Conservation (phyloP, 2,113 vertebrate genomes). For the Corydoras maculifer region DNA sequence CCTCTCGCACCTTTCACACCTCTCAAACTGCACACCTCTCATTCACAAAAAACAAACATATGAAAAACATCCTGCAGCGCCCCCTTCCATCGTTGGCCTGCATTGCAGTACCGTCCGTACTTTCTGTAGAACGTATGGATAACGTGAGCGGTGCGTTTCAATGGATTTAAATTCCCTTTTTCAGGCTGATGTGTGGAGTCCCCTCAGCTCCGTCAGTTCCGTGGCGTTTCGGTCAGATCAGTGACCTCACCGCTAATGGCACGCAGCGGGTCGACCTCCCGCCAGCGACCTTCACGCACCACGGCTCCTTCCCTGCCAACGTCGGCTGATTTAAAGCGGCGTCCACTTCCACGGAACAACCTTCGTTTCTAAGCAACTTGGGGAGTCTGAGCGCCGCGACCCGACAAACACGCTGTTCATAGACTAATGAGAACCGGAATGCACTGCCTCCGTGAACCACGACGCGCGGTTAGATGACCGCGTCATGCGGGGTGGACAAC, state of each 20-base stretch:
- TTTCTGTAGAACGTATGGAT: too few species aligned
- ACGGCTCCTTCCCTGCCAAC: slow-evolving; percentile 5
- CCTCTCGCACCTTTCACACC: too few species aligned
- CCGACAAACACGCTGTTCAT: slow-evolving; percentile 55
- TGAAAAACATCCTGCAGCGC: too few species aligned
- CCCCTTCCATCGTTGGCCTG: background rate
- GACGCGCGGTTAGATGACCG: too few species aligned
- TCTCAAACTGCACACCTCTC: too few species aligned
- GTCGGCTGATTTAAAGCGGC: background rate
- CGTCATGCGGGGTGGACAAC: too few species aligned
- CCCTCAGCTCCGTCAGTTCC: too few species aligned
- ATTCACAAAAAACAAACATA: too few species aligned
- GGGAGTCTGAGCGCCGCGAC: slow-evolving; percentile 21
- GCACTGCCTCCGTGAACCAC: too few species aligned
- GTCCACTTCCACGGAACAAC: background rate
- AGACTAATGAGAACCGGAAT: slow-evolving; percentile 22
- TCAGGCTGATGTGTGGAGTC: background rate
- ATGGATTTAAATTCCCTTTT: too few species aligned
- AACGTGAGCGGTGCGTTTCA: too few species aligned
- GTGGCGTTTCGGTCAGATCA: background rate
- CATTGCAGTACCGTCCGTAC: too few species aligned
- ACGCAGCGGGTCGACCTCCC: slow-evolving; percentile 3
- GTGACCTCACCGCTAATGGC: slow-evolving; percentile 23
- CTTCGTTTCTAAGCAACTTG: slow-evolving; percentile 36
- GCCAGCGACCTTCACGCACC: slow-evolving; percentile 4